These are phyloP conservation scores for Penaeus vannamei DNA, from an alignment of 1,140 invertebrate species.

Conservation along the genomic window DNA sequence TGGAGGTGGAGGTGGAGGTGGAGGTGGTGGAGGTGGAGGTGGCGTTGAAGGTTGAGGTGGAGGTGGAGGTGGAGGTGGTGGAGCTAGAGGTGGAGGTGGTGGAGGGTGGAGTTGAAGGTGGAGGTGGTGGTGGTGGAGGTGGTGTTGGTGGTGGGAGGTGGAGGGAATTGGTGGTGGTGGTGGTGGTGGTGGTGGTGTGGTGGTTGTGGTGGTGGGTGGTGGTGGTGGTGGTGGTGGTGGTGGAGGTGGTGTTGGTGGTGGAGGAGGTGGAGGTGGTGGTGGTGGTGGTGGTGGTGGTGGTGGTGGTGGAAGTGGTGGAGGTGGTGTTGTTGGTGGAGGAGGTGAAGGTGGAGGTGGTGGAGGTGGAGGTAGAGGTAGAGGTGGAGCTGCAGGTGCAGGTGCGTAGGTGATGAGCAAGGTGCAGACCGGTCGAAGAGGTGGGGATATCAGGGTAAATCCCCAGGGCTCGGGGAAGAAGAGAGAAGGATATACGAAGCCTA, in stretches of 20 bases:
- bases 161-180: slow-evolving; percentile 1
- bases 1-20: background rate
- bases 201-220: background rate
- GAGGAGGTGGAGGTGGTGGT: background rate
- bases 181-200: background rate
- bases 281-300: background rate
- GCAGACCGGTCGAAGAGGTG: too few relatives aligned
- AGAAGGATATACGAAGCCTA: too few relatives aligned
- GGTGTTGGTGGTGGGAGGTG: background rate
- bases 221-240: slow-evolving; percentile 20
- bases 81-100: slow-evolving; percentile 2
- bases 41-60: slow-evolving; percentile 2
- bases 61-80: background rate
- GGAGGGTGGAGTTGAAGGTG: background rate
- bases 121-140: background rate
- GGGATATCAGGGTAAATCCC: too few relatives aligned
- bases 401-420: too few relatives aligned
- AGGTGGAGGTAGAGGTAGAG: background rate
- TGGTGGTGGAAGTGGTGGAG: slow-evolving; percentile 8
- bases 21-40: background rate
- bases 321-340: too few relatives aligned
- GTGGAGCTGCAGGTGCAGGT: background rate
- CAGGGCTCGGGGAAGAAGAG: too few relatives aligned
- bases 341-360: background rate
- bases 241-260: background rate